Evolutionary conservation across 2,113 vertebrate genomes (phyloP), one percentile per base, ranked within the genome.

Genomic region (Alosa alosa): DNA sequence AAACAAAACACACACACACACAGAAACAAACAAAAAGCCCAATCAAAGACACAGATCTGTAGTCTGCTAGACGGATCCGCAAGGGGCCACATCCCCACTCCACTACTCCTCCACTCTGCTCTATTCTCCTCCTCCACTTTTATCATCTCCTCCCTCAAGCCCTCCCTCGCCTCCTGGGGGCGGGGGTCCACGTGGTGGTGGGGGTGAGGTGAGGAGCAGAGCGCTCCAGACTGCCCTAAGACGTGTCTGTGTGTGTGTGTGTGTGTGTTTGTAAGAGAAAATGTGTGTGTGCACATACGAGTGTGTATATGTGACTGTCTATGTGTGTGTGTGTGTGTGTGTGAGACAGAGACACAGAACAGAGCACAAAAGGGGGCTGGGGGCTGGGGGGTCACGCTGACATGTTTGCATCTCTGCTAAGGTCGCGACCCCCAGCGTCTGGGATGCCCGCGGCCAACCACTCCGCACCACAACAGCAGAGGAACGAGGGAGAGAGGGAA

Each of bases 161-260:
- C n/a, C 31, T 31, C 31, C 31, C 85, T 89, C 89, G 87, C 88
- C 89, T 94, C 94, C 93, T 91, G 88, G 86, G 94, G 94, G 90
- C 84, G 55, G 55, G 55, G 55, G 55, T 36, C 25, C 64, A 72
- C 9, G 94, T 91, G 85, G 57, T 25, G 64, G 64, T 1, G 86
- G 93, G 86, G 83, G 91, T 91, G 90, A 92, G 93, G 94, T 94
- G 91, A 93, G 93, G 91, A 88, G 88, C 92, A 90, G 90, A 88
- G 90, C 90, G 90, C 91, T 92, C 90, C 91, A 89, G 92, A 93
- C 91, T 95, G 94, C 94, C 95, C 94, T 92, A 92, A 94, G 95
- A 95, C 93, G 95, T 93, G 64, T 94, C 91, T 92, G 92, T 90
- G 90, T 87, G 84, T 81, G 89, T 85, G 22, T 85, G 22, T 55